Evolutionary conservation across 2,888 invertebrate genomes (phyloP).

Genomic region (Argyresthia goedartella): DNA sequence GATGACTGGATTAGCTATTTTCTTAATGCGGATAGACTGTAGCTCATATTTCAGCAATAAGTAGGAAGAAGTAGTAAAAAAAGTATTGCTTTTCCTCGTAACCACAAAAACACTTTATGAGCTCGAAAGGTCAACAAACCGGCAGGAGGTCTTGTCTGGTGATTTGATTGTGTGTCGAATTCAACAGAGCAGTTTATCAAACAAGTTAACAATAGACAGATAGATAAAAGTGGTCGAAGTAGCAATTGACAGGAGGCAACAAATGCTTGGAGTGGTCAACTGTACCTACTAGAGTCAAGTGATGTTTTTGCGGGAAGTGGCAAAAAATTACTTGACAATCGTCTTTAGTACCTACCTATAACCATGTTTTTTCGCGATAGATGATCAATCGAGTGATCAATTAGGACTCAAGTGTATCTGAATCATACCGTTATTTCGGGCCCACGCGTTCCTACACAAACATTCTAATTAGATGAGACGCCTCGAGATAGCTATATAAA

Average conservation of each 20-base stretch:
- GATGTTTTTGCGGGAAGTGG: constrained; percentile 17
- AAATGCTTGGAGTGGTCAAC: background rate
- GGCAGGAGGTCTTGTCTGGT: background rate
- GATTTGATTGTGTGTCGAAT: background rate
- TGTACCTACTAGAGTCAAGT: constrained; percentile 10
- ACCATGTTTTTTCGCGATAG: constrained; percentile 23
- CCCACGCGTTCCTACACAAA: constrained; percentile 27
- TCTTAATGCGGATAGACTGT: no score
- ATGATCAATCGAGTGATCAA: constrained; percentile 35
- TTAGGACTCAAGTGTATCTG: constrained; percentile 32
- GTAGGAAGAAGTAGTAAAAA: no score
- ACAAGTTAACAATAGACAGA: background rate
- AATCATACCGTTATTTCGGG: constrained; percentile 45
- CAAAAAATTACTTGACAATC: constrained; percentile 25
- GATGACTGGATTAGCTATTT: no score
- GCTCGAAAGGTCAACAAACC: background rate
- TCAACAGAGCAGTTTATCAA: background rate
- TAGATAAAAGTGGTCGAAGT: background rate
- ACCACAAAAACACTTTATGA: background rate
- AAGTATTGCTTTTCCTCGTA: background rate
- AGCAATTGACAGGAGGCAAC: background rate
- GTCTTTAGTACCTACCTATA: constrained; percentile 19
- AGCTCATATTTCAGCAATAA: no score
- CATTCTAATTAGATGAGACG: constrained; percentile 37
- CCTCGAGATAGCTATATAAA: constrained; percentile 30